Conservation (phyloP, 1,140 invertebrate genomes). For the Zaprionus ornatus region DNA sequence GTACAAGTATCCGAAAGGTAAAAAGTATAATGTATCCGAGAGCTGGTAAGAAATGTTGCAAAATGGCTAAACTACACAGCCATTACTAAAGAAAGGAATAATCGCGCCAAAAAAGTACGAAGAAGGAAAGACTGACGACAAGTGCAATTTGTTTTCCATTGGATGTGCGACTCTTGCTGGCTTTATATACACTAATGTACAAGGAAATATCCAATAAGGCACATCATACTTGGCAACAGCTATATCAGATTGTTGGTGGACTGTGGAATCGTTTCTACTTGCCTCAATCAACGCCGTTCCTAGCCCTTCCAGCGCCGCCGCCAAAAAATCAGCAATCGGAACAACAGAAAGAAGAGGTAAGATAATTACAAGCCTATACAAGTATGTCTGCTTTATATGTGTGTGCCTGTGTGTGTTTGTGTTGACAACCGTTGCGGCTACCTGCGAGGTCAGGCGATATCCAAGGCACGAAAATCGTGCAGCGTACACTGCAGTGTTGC, state of each 20-base stretch:
- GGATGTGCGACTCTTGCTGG: not conserved
- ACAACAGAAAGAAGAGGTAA: slow-evolving; percentile 56
- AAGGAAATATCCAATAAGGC: slow-evolving; percentile 27
- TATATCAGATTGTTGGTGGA: slow-evolving; percentile 51
- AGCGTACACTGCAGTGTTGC: slow-evolving; percentile 19
- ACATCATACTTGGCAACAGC: slow-evolving; percentile 56
- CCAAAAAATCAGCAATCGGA: slow-evolving; percentile 14
- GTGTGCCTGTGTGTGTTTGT: not conserved
- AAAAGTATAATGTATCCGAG: not conserved
- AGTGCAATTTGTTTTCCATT: slow-evolving; percentile 32
- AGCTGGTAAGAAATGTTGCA: not conserved
- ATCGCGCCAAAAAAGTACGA: slow-evolving; percentile 64
- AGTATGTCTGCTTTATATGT: not conserved
- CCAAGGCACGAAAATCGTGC: slow-evolving; percentile 5
- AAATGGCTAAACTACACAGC: not conserved
- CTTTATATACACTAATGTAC: slow-evolving; percentile 53
- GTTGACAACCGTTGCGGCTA: slow-evolving; percentile 8
- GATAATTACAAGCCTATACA: slow-evolving; percentile 43
- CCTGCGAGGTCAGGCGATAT: slow-evolving; percentile 30
- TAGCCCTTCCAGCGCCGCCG: slow-evolving; percentile 57
- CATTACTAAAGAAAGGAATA: slow-evolving; percentile 12
- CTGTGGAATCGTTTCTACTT: slow-evolving; percentile 60
- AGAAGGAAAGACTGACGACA: slow-evolving; percentile 12
- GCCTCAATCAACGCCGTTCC: slow-evolving; percentile 39
- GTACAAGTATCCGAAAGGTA: not conserved